Evolutionary conservation across 2,113 vertebrate genomes (phyloP).

Genomic region (Eulemur macaco): DNA sequence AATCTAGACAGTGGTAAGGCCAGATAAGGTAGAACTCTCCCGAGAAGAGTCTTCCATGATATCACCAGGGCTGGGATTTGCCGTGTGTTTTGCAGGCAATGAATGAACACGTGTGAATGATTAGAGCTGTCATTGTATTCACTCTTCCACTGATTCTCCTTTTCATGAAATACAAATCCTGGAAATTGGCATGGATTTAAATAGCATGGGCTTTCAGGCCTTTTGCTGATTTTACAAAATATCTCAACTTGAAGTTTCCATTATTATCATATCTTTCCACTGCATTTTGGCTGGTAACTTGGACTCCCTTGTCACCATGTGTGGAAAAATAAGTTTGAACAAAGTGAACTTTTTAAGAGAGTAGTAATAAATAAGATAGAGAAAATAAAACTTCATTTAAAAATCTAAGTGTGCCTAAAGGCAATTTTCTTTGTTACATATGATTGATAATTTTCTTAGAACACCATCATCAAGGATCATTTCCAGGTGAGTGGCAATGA

Average conservation of each 20-base stretch:
- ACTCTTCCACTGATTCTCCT: neutral
- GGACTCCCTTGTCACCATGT: neutral
- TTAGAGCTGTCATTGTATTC: neutral
- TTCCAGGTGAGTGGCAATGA: neutral
- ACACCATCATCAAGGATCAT: neutral
- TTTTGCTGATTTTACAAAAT: neutral
- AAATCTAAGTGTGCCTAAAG: neutral
- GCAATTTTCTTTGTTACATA: neutral
- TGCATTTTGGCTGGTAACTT: neutral
- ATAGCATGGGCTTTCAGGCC: neutral
- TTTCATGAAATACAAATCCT: constrained; percentile 12
- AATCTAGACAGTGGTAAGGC: neutral
- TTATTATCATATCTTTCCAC: neutral
- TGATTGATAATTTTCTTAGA: neutral
- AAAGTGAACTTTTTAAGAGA: neutral
- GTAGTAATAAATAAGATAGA: neutral
- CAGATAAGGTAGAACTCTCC: neutral
- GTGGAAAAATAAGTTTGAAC: neutral
- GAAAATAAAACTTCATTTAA: neutral
- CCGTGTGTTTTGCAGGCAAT: neutral
- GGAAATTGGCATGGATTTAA: neutral
- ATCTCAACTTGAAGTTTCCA: neutral
- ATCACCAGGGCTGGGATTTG: neutral
- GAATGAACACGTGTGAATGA: neutral
- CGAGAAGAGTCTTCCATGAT: neutral